Conservation (phyloP, 1,140 invertebrate genomes). For the Sycobia sp. region DNA sequence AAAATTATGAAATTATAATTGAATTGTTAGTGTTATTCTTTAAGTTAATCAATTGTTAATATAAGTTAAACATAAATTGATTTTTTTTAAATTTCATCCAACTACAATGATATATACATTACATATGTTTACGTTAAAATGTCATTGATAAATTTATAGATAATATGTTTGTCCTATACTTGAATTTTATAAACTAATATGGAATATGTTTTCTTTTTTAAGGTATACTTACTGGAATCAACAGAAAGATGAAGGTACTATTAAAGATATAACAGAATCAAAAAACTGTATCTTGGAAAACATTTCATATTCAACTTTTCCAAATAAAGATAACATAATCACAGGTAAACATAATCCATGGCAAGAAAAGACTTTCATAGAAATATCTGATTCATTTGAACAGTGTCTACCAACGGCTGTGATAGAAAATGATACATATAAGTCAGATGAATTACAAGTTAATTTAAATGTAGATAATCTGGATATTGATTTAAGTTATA, state of each 20-base stretch:
- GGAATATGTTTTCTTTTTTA: background rate
- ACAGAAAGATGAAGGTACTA: background rate
- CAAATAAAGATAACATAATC: background rate
- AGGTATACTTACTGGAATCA: constrained; percentile 2
- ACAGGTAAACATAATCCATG: background rate
- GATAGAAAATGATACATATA: background rate
- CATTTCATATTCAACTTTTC: background rate
- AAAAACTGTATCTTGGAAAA: constrained; percentile 9
- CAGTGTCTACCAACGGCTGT: background rate
- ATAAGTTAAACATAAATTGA: too few species aligned
- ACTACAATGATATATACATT: too few species aligned
- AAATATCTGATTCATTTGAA: background rate
- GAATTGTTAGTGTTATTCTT: too few species aligned
- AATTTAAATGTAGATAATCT: background rate
- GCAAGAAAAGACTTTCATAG: background rate
- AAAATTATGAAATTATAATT: too few species aligned
- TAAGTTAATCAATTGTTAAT: too few species aligned
- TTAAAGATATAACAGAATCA: constrained; percentile 2
- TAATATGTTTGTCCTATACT: too few species aligned
- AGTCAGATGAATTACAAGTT: background rate
- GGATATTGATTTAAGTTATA: background rate
- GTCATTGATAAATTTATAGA: too few species aligned
- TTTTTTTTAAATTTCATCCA: too few species aligned
- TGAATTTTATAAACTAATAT: too few species aligned
- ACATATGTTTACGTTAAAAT: too few species aligned